Evolutionary conservation across 2,888 invertebrate genomes (phyloP).

Genomic region (Lomographa bimaculata): DNA sequence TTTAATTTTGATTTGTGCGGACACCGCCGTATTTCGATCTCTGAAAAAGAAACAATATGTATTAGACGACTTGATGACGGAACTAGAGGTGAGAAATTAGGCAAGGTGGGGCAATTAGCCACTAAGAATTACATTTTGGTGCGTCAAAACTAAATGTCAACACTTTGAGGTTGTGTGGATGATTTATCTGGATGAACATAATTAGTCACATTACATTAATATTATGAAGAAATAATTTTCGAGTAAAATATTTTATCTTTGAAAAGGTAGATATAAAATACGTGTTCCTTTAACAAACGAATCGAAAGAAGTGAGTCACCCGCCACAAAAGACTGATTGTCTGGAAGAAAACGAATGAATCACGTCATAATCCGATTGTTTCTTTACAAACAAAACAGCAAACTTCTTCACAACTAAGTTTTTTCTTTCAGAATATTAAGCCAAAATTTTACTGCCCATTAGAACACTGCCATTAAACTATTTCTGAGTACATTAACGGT

Average conservation of each 20-base stretch:
- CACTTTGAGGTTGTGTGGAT: conserved; percentile 37
- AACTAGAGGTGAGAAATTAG: conserved; percentile 54
- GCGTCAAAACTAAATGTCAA: conserved; percentile 55
- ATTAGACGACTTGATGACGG: conserved; percentile 55
- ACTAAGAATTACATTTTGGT: conserved; percentile 47
- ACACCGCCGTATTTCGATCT: conserved; percentile 60
- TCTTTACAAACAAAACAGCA: conserved; percentile 5
- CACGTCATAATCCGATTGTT: conserved; percentile 15
- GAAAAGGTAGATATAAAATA: conserved; percentile 1
- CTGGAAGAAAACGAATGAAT: not conserved
- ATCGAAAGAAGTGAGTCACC: conserved; percentile 15
- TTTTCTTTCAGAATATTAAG: too few relatives aligned
- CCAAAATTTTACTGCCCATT: too few relatives aligned
- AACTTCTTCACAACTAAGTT: conserved; percentile 9
- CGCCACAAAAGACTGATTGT: conserved; percentile 5
- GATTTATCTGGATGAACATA: conserved; percentile 31
- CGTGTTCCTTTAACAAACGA: conserved; percentile 6
- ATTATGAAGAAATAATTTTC: conserved; percentile 22
- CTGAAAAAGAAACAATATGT: conserved; percentile 71
- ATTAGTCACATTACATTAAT: conserved; percentile 38
- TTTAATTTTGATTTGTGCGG: conserved; percentile 57
- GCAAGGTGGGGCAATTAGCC: conserved; percentile 66
- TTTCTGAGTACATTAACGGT: conserved; percentile 49
- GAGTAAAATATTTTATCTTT: conserved; percentile 4
- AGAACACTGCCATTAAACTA: conserved; percentile 43